Percentiles rank a stretch among this genome's conserved stretches.
phyloP scores from a whole-genome alignment of 2,888 invertebrate species.

The Xylocampa areola region DNA sequence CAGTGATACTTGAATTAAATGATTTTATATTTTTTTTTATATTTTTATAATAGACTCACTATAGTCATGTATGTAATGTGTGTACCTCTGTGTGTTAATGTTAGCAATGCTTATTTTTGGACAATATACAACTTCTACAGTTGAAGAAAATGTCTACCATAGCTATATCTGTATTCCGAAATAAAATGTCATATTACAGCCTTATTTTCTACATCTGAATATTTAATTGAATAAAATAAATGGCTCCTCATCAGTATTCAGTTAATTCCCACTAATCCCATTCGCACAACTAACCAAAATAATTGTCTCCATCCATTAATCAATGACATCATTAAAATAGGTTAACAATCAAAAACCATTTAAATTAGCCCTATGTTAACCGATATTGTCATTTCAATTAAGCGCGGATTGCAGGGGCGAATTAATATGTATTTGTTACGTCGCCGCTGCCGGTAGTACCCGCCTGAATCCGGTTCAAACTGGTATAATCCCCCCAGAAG shows the following conservation, averaged over 20 bases:
- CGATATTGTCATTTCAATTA: slow-evolving; percentile 70
- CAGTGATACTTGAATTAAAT: no score
- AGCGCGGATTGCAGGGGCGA: slow-evolving; percentile 59
- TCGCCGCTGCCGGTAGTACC: slow-evolving; percentile 40
- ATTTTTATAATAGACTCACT: no score
- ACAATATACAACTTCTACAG: no score
- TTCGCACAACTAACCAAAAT: slow-evolving; percentile 27
- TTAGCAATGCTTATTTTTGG: no score
- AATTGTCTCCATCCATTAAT: slow-evolving; percentile 64
- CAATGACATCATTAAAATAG: slow-evolving; percentile 64
- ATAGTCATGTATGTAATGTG: no score
- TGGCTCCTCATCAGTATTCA: slow-evolving; percentile 17
- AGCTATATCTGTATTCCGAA: no score
- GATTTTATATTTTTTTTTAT: no score
- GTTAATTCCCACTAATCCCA: slow-evolving; percentile 23
- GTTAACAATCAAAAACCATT: slow-evolving; percentile 66
- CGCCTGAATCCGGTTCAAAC: slow-evolving; percentile 60
- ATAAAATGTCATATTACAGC: not conserved
- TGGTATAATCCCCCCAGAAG: slow-evolving; percentile 63
- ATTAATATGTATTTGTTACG: slow-evolving; percentile 68
- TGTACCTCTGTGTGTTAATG: no score
- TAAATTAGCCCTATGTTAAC: slow-evolving; percentile 69
- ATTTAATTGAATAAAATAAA: not conserved
- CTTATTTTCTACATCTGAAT: not conserved
- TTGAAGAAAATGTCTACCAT: not conserved